Percentiles rank a stretch among this genome's conserved stretches.
Evolutionary conservation across 2,888 invertebrate genomes (phyloP).

Genomic region (Phasia obesa): DNA sequence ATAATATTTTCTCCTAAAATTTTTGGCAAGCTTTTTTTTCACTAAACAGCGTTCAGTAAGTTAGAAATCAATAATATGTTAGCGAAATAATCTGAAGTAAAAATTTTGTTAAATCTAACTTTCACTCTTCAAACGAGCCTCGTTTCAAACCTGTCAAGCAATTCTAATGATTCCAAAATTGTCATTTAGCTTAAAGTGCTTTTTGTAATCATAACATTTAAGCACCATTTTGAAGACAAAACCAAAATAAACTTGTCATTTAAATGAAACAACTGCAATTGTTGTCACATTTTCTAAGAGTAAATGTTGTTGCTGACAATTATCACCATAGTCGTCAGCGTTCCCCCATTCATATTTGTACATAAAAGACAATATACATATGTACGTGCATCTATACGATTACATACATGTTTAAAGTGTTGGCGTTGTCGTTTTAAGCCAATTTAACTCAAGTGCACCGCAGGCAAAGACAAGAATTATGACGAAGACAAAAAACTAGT

Average conservation of each 20-base stretch:
- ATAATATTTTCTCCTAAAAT: too few species aligned
- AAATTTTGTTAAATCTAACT: too few species aligned
- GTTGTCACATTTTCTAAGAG: constrained; percentile 46
- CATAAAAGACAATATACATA: not conserved
- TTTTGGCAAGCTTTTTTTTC: too few species aligned
- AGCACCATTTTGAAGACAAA: constrained; percentile 5
- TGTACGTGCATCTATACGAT: too few species aligned
- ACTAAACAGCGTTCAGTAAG: too few species aligned
- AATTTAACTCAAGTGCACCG: constrained; percentile 5
- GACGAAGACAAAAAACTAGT: constrained; percentile 46
- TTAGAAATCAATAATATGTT: too few species aligned
- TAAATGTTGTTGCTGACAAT: constrained; percentile 32
- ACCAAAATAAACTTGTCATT: constrained; percentile 14
- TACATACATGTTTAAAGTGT: constrained; percentile 37
- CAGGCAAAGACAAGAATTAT: constrained; percentile 16
- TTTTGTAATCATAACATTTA: constrained; percentile 5
- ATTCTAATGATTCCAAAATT: constrained; percentile 32
- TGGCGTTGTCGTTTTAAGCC: constrained; percentile 19
- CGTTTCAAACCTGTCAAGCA: not conserved
- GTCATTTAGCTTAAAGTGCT: not conserved
- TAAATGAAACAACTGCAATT: constrained; percentile 30
- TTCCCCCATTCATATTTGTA: constrained; percentile 13
- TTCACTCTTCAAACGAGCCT: constrained; percentile 14
- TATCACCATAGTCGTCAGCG: constrained; percentile 5
- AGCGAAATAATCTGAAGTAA: too few species aligned